Evolutionary conservation across 2,888 invertebrate species (phyloP).

Genomic region (Cheilosia grossa): DNA sequence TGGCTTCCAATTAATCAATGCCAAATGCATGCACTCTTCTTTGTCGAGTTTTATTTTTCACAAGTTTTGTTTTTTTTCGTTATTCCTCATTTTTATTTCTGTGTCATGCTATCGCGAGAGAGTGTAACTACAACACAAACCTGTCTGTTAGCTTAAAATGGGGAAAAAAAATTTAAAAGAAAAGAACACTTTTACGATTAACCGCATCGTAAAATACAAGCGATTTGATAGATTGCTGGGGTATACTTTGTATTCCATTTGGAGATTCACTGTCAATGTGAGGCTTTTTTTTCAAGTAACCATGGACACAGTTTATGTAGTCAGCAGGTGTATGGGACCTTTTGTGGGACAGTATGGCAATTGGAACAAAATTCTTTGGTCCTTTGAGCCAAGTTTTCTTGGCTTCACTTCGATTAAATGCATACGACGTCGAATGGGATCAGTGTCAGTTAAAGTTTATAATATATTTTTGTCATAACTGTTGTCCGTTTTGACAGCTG

Average conservation of each 20-base stretch:
- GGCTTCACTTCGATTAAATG: too few relatives aligned
- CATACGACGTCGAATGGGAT: too few relatives aligned
- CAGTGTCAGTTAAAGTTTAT: too few relatives aligned
- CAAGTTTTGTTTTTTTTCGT: conserved; percentile 5
- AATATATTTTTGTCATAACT: too few relatives aligned
- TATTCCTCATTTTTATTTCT: conserved; percentile 34
- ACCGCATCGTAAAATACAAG: conserved; percentile 48
- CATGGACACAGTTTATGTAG: neutral
- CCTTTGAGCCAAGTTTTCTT: conserved; percentile 1
- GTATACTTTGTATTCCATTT: conserved; percentile 54
- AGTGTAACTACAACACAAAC: conserved; percentile 36
- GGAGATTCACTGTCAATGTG: conserved; percentile 11
- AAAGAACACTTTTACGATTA: conserved; percentile 23
- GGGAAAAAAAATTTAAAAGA: neutral
- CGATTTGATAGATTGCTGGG: conserved; percentile 57
- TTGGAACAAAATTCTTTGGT: neutral
- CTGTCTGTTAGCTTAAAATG: conserved; percentile 17
- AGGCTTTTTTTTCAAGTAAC: too few relatives aligned
- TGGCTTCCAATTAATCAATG: conserved; percentile 75
- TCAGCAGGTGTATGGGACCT: conserved; percentile 1
- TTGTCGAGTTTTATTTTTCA: neutral
- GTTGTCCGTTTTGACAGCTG: too few relatives aligned
- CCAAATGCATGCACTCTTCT: conserved; percentile 68
- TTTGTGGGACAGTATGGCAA: too few relatives aligned
- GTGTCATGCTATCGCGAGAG: conserved; percentile 57